Evolutionary conservation across 2,888 invertebrate species (phyloP).

Genomic region (Dyspetes luteomarginatus): DNA sequence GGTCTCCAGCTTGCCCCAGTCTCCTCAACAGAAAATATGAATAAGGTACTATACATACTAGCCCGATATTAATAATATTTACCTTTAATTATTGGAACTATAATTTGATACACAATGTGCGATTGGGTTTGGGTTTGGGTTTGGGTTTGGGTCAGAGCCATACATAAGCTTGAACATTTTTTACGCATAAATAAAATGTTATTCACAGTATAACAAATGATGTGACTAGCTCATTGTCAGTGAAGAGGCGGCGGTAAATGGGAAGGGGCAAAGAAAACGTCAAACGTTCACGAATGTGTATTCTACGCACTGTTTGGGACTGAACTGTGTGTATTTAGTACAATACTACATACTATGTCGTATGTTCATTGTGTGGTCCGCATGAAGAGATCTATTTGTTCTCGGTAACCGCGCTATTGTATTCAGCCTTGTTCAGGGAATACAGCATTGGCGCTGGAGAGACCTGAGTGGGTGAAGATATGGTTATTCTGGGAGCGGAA

Average conservation of each 20-base stretch:
- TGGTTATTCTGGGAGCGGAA: constrained; percentile 58
- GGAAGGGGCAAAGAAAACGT: neutral
- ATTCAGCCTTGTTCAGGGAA: constrained; percentile 44
- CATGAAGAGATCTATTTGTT: constrained; percentile 71
- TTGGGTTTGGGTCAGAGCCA: no score
- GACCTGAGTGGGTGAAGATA: constrained; percentile 51
- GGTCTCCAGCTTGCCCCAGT: no score
- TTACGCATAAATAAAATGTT: no score
- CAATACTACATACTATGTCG: constrained; percentile 68
- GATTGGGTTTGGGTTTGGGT: no score
- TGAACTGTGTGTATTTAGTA: constrained; percentile 31
- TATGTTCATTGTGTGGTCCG: constrained; percentile 77
- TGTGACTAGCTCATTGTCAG: neutral
- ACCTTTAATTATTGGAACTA: no score
- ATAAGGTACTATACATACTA: no score
- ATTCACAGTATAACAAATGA: no score
- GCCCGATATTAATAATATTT: no score
- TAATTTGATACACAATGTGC: no score
- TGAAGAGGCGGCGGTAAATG: neutral
- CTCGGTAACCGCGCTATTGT: constrained; percentile 71
- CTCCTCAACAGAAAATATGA: no score
- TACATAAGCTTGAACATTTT: no score
- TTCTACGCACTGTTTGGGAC: constrained; percentile 16
- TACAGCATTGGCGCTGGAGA: constrained; percentile 21
- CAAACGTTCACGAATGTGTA: neutral